Evolutionary conservation across 2,113 vertebrate species (phyloP), one percentile per base, ranked within the genome.

Genomic region (Tretioscincus oriximinensis): DNA sequence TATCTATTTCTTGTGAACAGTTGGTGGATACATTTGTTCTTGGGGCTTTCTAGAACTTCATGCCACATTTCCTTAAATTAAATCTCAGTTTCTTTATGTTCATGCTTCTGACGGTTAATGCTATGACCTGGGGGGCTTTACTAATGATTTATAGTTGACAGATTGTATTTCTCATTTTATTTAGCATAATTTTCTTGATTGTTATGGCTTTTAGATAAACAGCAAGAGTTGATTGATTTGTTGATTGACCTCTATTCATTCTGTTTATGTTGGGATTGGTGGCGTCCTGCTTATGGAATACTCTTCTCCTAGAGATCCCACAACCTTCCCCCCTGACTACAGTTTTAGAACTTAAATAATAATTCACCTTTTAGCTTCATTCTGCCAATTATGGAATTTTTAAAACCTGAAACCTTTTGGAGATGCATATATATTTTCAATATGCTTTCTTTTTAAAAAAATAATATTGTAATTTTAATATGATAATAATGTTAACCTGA

Each of bases 21-120:
- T n/a, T 26, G 71, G 8, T 47, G 58, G 72, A 80, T 72, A 2
- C 10, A 47, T 64, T 51, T 29, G 41, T 68, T 61, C 41, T 41
- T 60, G 49, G 54, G 63, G 20, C 21, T 3, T n/a, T 61, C 26
- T 12, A 68, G n/a, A 22, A 0, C 47, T 76, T 81, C 14, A 28
- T 68, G 65, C 68, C 63, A 11, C 49, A 81, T 41, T 41, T 9
- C 8, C 54, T 61, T 47, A 69, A 70, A 63, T 49, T 61, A 76
- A 51, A 76, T 69, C 76, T 76, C 21, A 76, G 65, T 76, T 61
- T 76, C 73, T 61, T 69, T 28, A 76, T 61, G 69, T 28, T 28
- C 61, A 49, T 76, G 65, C n/a, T 76, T 61, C 61, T 76, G 73
- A 68, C 76, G n/a, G 35, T 69, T 49, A 81, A 69, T 8, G 20